Evolutionary conservation across 2,888 invertebrate species (phyloP), one percentile per base, ranked within the genome.

Genomic region (Oscheius onirici): DNA sequence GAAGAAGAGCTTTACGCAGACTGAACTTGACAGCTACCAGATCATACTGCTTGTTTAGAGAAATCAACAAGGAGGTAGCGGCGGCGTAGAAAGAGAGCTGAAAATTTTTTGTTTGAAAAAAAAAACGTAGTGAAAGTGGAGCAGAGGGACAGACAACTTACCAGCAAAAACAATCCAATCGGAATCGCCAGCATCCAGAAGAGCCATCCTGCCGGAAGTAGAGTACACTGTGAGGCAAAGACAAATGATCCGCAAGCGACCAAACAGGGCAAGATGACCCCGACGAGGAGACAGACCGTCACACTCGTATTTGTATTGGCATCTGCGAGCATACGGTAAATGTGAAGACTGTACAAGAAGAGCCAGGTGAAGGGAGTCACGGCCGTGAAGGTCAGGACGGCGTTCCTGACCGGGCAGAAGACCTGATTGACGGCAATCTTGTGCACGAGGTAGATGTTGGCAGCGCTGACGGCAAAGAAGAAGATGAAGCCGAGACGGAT

Each of bases 161-260:
- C 78, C 66, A 86, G 58, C 24, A 84, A 71, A 67, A 86, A 82
- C 6, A 85, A 34, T 6, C 73, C 74, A n/a, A 83, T 77, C 0
- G 86, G 85, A 13, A 79, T 71, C 17, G 78, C 57, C 28, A 85
- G 71, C 63, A 85, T 76, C 83, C 86, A 85, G 76, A 86, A 81
- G 15, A 79, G 76, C 78, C 78, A 78, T 1, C 76, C 68, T 24
- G 77, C 72, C 13, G 77, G 72, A 1, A 76, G 70, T 6, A 85
- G 34, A 6, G 78, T 69, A 71, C 85, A 85, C 13, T 72, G 70
- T 10, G 76, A 68, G 15, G 78, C 73, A 57, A 80, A 68, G 57
- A 84, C 58, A 74, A 86, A 86, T 8, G 77, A 73, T 43, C 73
- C 72, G 43, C 75, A 77, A 1, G 81, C 75, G 26, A 84, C 60